Base-by-base conservation (phyloP, 2,113 vertebrate genomes). In the Odobenus rosmarus region DNA sequence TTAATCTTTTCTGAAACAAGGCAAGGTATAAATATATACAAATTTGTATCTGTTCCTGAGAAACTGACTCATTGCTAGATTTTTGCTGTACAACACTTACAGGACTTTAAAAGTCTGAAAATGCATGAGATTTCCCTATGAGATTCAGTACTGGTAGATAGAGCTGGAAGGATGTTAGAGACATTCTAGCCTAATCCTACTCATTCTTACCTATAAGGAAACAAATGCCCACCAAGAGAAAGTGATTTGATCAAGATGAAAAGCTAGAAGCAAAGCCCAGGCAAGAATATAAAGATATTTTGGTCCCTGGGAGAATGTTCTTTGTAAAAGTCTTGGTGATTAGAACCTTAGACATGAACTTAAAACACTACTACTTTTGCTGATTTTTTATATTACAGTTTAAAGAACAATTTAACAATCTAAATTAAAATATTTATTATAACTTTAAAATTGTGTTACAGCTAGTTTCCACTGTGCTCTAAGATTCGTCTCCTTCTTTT, bases 101-200 rank as follows among this genome's bases (percentile, higher is more conserved):
- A 88, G 42, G 81, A 79, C n/a, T 89, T 88, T 51, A 88, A 88
- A 84, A 84, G 64, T 82, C 33, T 88, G 5, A 69, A 90, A 96
- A 80, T 49, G 28, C 36, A 46, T 88, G 71, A 62, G 59, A 83
- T 69, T 72, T 88, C 64, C 14, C 19, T 67, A 14, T 59, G 15
- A 4, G 2, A 31, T 90, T 87, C 33, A 79, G 16, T 94, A 77
- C 62, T 1, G 49, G 14, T 9, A 86, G 8, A 67, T 31, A 76
- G 64, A 81, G 31, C 33, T n/a, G 33, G 53, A 86, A 81, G 57
- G 5, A 57, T 33, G 53, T 71, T 93, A 64, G 42, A n/a, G 19
- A 74, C 21, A 95, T 74, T 33, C 26, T 74, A n/a, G 55, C 79
- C 93, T 86, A 90, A 64, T 6, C 4, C 15, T 39, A 57, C 15